Conservation (phyloP, 2,797 vertebrate genomes). For the Jordanella pulchra region DNA sequence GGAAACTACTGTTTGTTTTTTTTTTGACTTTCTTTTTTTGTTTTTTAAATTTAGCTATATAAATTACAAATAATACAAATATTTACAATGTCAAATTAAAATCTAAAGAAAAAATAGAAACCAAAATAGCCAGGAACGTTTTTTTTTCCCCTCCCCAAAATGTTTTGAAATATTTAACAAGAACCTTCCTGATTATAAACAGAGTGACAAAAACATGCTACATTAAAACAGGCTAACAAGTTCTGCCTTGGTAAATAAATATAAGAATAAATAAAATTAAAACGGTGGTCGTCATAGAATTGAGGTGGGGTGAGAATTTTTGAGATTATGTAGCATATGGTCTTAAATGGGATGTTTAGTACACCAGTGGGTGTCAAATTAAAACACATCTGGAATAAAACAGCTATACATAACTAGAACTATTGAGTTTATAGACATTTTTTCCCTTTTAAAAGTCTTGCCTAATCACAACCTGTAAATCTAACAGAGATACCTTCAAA, state of each 20-base stretch:
- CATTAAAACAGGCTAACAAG: slow-evolving; percentile 32
- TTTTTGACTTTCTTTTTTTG: slow-evolving; percentile 43
- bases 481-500: background rate
- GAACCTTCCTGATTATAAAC: slow-evolving; percentile 8
- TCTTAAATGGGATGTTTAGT: slow-evolving; percentile 23
- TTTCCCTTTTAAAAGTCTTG: slow-evolving; percentile 60
- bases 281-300: slow-evolving; percentile 41
- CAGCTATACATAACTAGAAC: slow-evolving; percentile 29
- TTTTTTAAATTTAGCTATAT: slow-evolving; percentile 69
- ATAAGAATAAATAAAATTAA: slow-evolving; percentile 68
- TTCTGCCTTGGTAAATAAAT: slow-evolving; percentile 64
- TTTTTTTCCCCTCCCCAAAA: slow-evolving; percentile 37
- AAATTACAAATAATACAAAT: slow-evolving; percentile 78
- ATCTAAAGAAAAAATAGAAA: slow-evolving; percentile 52
- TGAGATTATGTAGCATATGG: slow-evolving; percentile 14
- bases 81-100: slow-evolving; percentile 72
- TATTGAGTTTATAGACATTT: background rate
- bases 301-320: background rate
- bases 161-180: slow-evolving; percentile 34
- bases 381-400: slow-evolving; percentile 24
- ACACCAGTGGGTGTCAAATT: slow-evolving; percentile 15
- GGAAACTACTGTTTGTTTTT: slow-evolving; percentile 58
- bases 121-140: slow-evolving; percentile 49
- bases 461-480: slow-evolving; percentile 38
- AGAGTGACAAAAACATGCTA: slow-evolving; percentile 41